Base-by-base conservation (phyloP, 2,888 invertebrate species). In the Lithodes maja region DNA sequence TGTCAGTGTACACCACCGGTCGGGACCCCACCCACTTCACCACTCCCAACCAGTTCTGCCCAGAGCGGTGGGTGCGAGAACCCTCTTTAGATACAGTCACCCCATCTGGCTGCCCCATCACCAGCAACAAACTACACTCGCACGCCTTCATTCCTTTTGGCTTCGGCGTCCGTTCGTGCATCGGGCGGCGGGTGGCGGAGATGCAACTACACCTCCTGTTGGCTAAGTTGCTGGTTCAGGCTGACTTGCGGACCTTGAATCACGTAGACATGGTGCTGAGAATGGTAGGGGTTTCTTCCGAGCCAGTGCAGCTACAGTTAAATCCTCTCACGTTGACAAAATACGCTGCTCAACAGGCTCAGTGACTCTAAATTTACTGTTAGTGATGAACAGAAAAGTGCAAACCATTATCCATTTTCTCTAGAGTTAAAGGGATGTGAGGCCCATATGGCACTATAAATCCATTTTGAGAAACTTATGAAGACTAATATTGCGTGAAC, bases 1-100 rank as follows among this genome's bases (percentile, higher is more conserved):
- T 98, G 93, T 98, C 98, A 49, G 95, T 98, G 85, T 98, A 97
- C 93, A 97, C 98, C 78, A 96, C 97, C 92, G 96, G 98, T 1
- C 95, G 97, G 85, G 96, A 97, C 93, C 94, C 95, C 1, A 93
- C 94, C 17, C 95, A 96, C 93, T 98, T 97, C 93, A 94, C 95
- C 68, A 93, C 95, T 84, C 96, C 98, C 9, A 93, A 95, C 69
- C 93, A 94, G 91, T 97, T 98, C 93, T 93, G 95, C 91, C 98
- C 98, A 0, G 95, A 96, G 92, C 95, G 98, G 82, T 98, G 98
- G 98, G 93, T 94, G 71, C 95, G 96, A 92, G 2, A 53, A 12
- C 49, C 61, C 54, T 77, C 80, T 49, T 12, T 52, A 12, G n/a
- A 71, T 50, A 50, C 71, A 9, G 49, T 74, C 53, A 50, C 17